These are phyloP conservation scores for Epinephelus fuscoguttatus DNA, from an alignment of 2,113 vertebrate genomes.

Conservation along the genomic window DNA sequence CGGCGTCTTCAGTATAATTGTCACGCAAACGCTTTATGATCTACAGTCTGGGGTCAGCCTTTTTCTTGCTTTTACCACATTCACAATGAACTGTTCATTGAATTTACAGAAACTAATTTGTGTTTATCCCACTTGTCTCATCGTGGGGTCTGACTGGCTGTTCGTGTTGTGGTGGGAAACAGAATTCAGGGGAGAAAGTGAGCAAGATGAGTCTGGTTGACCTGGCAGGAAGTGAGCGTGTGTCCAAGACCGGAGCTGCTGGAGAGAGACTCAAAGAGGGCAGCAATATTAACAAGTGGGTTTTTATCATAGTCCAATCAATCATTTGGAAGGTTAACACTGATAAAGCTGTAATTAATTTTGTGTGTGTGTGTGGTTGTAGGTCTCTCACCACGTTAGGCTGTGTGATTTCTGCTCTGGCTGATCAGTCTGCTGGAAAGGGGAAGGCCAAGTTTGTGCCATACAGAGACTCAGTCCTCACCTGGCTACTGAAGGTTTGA, in stretches of 20 bases:
- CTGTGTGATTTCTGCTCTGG: conserved; percentile 97
- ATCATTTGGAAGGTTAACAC: background rate
- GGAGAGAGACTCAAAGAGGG: conserved; percentile 98
- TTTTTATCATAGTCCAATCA: background rate
- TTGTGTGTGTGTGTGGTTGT: conserved; percentile 42
- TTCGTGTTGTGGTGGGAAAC: background rate
- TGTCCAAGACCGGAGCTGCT: conserved; percentile 97
- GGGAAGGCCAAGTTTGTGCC: conserved; percentile 98
- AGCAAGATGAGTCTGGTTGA: conserved; percentile 98
- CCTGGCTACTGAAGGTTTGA: conserved; percentile 98
- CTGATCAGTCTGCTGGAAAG: conserved; percentile 97
- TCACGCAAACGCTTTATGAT: conserved; percentile 81
- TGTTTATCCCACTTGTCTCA: background rate
- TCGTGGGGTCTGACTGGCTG: background rate
- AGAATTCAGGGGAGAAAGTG: conserved; percentile 94
- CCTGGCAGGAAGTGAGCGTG: conserved; percentile 96
- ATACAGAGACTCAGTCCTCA: conserved; percentile 98
- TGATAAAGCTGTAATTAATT: background rate
- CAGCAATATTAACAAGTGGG: conserved; percentile 99
- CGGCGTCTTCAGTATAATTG: conserved; percentile 81
- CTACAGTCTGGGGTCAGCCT: conserved; percentile 77
- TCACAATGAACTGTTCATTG: background rate
- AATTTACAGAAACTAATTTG: conserved; percentile 1
- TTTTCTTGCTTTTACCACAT: background rate
- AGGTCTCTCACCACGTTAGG: conserved; percentile 97